phyloP scores from a whole-genome alignment of 2,113 vertebrate species.

The Spheniscus mendiculus region DNA sequence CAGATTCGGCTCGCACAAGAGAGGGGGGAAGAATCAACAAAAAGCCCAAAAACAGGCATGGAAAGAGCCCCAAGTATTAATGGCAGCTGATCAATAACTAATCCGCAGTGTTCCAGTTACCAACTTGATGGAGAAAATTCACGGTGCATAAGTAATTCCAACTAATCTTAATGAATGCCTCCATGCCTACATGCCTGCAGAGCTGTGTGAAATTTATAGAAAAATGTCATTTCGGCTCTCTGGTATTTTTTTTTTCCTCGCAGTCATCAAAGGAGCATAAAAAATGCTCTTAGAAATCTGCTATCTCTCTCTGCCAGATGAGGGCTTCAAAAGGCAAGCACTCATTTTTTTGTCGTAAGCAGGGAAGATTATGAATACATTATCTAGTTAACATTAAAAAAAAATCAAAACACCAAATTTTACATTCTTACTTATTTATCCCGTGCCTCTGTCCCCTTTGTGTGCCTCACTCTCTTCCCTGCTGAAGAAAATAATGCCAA shows the following conservation, averaged over 20 bases:
- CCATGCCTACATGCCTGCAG: conserved; percentile 67
- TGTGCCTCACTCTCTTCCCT: not conserved
- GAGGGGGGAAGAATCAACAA: conserved; percentile 32
- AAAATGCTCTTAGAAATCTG: conserved; percentile 75
- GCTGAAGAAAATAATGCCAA: conserved; percentile 51
- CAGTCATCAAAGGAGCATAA: conserved; percentile 75
- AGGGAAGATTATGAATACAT: conserved; percentile 72
- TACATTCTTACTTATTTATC: conserved; percentile 68
- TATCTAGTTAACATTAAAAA: conserved; percentile 70
- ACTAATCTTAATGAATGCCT: conserved; percentile 76
- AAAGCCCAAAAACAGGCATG: conserved; percentile 66
- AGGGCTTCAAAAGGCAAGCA: conserved; percentile 72
- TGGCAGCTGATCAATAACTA: conserved; percentile 76
- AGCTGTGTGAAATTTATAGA: conserved; percentile 74
- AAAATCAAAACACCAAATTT: conserved; percentile 67
- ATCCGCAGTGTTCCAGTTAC: conserved; percentile 69
- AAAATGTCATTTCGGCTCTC: conserved; percentile 70
- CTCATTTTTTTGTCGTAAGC: conserved; percentile 64
- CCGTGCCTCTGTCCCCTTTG: conserved; percentile 9
- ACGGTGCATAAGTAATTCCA: conserved; percentile 74
- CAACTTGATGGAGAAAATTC: conserved; percentile 70
- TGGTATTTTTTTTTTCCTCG: conserved; percentile 42
- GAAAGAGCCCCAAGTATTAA: conserved; percentile 70
- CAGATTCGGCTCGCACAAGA: conserved; percentile 36
- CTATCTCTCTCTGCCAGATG: conserved; percentile 74